Base-by-base conservation (phyloP, 2,113 vertebrate genomes). In the Ovis aries region DNA sequence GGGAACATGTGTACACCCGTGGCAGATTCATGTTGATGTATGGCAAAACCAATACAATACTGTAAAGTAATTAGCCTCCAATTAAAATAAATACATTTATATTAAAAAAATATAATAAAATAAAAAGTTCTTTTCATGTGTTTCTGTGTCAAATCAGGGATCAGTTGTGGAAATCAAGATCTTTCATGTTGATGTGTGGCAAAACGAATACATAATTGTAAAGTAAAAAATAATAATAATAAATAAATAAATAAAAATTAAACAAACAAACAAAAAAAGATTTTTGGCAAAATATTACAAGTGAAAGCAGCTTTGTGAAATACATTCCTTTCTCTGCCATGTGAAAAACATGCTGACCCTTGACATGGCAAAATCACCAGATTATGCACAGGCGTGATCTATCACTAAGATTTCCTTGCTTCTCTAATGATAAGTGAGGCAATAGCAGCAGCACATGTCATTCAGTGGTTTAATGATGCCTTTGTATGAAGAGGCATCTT, bases 11-110 rank as follows among this genome's bases (percentile, higher is more conserved):
- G 59, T 31, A 60, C 3, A 60, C 27, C 12, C 0, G 5, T 60
- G 27, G 27, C 0, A 0, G 59, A 60, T 31, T 60, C 27, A 60
- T 60, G 59, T 7, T 60, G 27, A 31, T 60, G 5, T 14, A 60
- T 60, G 59, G 12, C 59, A 60, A 62, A 62, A 62, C 13, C 13
- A 31, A 62, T 31, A 62, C 59, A 31, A 62, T 31, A 31, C 13
- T 62, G 29, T 62, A 60, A 31, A 60, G 59, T 29, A 60, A 60
- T 31, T 62, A 31, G 29, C 13, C 59, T 31, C 23, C 13, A 62
- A 62, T 62, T 62, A 62, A 62, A 62, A 62, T 60, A 60, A 60
- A 60, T 62, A 62, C 6, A 15, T 62, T 62, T 31, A 62, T 62
- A 15, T 7, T 62, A 15, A 62, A 15, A 62, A 50, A 50, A 3